phyloP scores from a whole-genome alignment of 2,113 vertebrate genomes.

The Psammodynastes pulverulentus region DNA sequence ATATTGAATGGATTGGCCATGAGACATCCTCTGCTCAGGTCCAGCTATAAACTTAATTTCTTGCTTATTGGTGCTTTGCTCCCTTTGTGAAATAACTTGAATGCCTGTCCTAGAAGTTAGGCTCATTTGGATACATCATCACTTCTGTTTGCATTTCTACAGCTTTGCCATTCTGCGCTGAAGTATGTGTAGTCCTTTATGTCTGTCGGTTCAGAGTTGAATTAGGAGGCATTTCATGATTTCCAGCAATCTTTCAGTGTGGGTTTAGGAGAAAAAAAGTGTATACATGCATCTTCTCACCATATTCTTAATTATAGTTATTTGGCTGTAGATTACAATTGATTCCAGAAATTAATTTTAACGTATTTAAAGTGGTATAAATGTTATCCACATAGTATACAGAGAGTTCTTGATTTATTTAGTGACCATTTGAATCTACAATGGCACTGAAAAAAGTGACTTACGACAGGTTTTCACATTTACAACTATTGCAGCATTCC shows the following conservation, averaged over 20 bases:
- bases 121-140: neutral
- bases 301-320: neutral
- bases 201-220: neutral
- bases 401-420: no score
- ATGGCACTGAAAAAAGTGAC: no score
- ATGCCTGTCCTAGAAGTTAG: neutral
- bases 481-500: no score
- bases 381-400: neutral
- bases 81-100: neutral
- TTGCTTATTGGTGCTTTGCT: neutral
- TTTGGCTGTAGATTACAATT: neutral
- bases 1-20: neutral
- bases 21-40: neutral
- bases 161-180: neutral
- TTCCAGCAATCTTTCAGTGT: neutral
- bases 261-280: neutral
- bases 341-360: neutral
- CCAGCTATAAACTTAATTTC: neutral
- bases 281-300: neutral
- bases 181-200: fast-evolving
- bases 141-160: neutral
- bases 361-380: neutral
- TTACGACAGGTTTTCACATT: no score
- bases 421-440: no score
- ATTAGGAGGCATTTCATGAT: neutral